Evolutionary conservation across 1,140 invertebrate genomes (phyloP), one percentile per base, ranked within the genome.

Genomic region (Ladona fulva): DNA sequence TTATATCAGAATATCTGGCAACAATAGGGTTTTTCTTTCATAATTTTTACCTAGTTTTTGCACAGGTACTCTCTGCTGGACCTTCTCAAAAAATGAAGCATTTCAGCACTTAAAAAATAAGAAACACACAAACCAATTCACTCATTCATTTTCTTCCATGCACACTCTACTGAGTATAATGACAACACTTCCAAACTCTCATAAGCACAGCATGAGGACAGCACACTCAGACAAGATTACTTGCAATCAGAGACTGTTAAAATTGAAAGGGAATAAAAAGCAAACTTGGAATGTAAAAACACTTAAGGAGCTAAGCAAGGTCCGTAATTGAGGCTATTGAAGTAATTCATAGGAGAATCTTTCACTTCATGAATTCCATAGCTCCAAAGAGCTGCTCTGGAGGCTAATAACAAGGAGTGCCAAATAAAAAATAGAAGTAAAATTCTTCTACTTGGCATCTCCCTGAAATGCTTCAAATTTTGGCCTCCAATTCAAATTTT

Each of bases 381-480:
- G 52, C 52, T 37, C 29, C 14, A 66, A 66, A 66, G 14, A 66
- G 52, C 52, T 66, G 12, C 52, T 66, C n/a, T 66, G 52, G 12
- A 66, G 12, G 14, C 52, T 66, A 66, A 19, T 66, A 6, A 66
- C 52, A 66, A 66, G 52, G 52, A 66, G 52, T 66, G 52, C 52
- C 52, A 6, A 66, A 66, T 22, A 3, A 66, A 52, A 10, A 66
- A 66, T 5, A 66, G n/a, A 66, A 66, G 52, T 5, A 16, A 66
- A 66, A 22, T 22, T 66, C n/a, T 66, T 66, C 52, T 66, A 66
- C 14, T 66, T 66, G 52, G 52, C 52, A 66, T 3, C 52, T 19
- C 52, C 42, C 19, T 76, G 75, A 76, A 76, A 76, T 76, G 75
- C 75, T 76, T 76, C 75, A 76, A 76, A 42, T 76, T 76, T 76